A percentile compares a stretch with the other conserved stretches of the same genome.
Evolutionary conservation across 1,140 invertebrate species (phyloP).

Genomic region (Zaprionus taronus): DNA sequence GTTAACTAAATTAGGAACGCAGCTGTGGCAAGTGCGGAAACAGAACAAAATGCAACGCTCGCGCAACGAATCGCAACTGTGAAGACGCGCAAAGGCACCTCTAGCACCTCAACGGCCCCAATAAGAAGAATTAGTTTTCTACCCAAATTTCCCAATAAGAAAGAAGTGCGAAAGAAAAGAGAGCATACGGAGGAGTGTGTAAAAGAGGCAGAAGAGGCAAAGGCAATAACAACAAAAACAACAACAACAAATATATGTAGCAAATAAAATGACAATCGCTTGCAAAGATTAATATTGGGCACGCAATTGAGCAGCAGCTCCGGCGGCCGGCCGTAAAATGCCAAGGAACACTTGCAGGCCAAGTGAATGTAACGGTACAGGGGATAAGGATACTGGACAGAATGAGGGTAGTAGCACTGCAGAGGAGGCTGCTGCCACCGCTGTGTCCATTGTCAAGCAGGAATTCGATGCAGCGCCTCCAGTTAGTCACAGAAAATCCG

Average conservation of each 20-base stretch:
- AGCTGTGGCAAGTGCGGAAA: conserved; percentile 39
- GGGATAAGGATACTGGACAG: conserved; percentile 22
- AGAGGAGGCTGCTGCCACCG: not conserved
- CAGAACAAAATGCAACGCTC: conserved; percentile 33
- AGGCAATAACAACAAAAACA: conserved; percentile 24
- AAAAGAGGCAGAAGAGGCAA: conserved; percentile 44
- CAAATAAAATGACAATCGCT: conserved; percentile 68
- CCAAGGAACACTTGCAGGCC: conserved; percentile 79
- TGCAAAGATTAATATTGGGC: conserved; percentile 51
- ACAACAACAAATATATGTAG: conserved; percentile 25
- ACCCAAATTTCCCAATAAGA: conserved; percentile 67
- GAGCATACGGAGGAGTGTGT: conserved; percentile 57
- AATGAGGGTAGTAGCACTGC: conserved; percentile 17
- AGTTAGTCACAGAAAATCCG: conserved; percentile 78
- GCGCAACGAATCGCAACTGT: conserved; percentile 22
- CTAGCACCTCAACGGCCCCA: not conserved
- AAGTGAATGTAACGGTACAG: conserved; percentile 67
- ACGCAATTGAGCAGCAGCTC: conserved; percentile 35
- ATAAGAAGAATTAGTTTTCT: conserved; percentile 44
- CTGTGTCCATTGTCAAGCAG: conserved; percentile 54
- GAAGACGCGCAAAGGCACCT: conserved; percentile 9
- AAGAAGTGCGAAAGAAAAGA: conserved; percentile 57
- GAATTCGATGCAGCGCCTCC: conserved; percentile 66
- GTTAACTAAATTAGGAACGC: conserved; percentile 57
- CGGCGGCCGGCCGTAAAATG: conserved; percentile 72